Conservation (phyloP, 1,140 invertebrate genomes). For the Pemphigus obesinymphae region DNA sequence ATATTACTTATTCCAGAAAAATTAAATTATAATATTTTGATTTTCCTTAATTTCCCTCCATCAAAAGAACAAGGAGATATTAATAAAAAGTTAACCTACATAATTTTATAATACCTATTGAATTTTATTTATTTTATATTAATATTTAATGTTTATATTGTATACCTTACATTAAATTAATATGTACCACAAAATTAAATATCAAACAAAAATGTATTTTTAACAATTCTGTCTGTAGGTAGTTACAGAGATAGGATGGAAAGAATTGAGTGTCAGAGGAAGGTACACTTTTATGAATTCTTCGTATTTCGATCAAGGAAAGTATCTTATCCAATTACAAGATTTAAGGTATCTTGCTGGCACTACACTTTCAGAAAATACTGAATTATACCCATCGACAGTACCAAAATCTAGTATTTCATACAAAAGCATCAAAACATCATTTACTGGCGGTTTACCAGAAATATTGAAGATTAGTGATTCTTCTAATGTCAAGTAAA, state of each 20-base stretch:
- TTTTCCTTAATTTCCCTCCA: no score
- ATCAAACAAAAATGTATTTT: background rate
- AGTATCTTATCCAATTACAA: slow-evolving; percentile 19
- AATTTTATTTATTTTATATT: no score
- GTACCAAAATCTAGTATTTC: slow-evolving; percentile 28
- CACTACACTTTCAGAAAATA: slow-evolving; percentile 16
- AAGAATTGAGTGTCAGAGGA: slow-evolving; percentile 16
- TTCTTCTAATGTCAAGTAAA: slow-evolving; percentile 22
- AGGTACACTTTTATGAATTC: slow-evolving; percentile 16
- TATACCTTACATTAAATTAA: no score
- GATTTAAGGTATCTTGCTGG: background rate
- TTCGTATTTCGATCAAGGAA: slow-evolving; percentile 26
- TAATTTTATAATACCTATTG: no score
- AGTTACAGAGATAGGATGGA: slow-evolving; percentile 17
- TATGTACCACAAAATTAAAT: background rate
- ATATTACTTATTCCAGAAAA: no score
- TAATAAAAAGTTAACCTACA: no score
- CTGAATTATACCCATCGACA: background rate
- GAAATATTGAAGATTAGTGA: background rate
- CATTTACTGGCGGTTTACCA: slow-evolving; percentile 19
- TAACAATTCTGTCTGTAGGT: no score
- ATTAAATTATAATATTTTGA: no score
- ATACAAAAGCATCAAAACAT: background rate
- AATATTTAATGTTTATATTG: no score
- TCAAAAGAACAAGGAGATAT: no score